Conservation (phyloP, 2,888 invertebrate genomes). For the Aricia artaxerxes region DNA sequence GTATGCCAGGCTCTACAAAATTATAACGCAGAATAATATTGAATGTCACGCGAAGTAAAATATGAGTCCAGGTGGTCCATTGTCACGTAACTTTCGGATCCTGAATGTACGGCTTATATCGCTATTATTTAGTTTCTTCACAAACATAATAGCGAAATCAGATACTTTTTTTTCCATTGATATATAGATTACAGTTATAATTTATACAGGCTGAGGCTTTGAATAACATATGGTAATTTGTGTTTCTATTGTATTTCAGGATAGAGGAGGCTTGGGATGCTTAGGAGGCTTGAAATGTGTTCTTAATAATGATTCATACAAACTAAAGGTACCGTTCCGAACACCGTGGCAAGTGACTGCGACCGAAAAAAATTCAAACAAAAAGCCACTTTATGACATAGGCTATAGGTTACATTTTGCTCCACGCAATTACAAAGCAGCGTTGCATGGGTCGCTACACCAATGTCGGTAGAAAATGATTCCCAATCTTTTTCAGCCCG, state of each 20-base stretch:
- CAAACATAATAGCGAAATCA: background rate
- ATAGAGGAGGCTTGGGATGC: background rate
- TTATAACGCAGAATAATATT: background rate
- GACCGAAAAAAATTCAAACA: too few species aligned
- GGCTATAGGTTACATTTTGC: too few species aligned
- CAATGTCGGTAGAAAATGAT: too few species aligned
- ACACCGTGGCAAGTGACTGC: too few species aligned
- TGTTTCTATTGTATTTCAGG: background rate
- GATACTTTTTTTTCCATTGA: background rate
- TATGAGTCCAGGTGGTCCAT: background rate
- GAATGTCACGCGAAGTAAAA: background rate
- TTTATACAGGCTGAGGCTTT: background rate
- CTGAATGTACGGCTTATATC: background rate
- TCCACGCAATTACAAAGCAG: too few species aligned
- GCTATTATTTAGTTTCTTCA: background rate
- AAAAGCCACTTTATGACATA: too few species aligned
- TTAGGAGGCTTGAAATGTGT: background rate
- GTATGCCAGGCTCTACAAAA: background rate
- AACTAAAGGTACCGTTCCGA: background rate
- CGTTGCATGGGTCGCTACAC: too few species aligned
- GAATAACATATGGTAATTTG: constrained; percentile 1
- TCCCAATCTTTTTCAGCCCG: too few species aligned
- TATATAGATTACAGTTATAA: background rate
- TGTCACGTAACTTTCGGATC: background rate
- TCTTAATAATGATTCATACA: background rate